Conservation (phyloP, 2,888 invertebrate species). For the Apeira syringaria region DNA sequence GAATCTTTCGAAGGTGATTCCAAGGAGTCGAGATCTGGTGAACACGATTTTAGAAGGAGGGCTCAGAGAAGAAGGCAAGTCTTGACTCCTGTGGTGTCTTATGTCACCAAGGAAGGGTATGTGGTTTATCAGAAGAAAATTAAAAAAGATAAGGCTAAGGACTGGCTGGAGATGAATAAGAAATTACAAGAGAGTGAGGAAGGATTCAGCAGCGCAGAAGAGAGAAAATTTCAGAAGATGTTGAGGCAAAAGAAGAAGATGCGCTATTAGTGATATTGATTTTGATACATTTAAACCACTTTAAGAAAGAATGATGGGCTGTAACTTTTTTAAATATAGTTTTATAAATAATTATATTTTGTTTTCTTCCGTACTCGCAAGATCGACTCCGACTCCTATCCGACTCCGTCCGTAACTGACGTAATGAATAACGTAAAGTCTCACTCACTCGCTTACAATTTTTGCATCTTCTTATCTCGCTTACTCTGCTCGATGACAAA, state of each 20-base stretch:
- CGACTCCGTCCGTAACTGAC: no score
- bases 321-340: no score
- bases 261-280: background rate
- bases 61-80: slow-evolving; percentile 43
- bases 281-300: no score
- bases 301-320: no score
- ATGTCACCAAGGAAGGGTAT: slow-evolving; percentile 66
- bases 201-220: slow-evolving; percentile 12
- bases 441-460: no score
- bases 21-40: slow-evolving; percentile 29
- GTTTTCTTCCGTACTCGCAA: no score
- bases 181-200: slow-evolving; percentile 17
- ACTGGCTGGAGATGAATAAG: slow-evolving; percentile 53
- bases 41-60: slow-evolving; percentile 25
- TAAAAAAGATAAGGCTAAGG: slow-evolving; percentile 60
- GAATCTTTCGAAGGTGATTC: slow-evolving; percentile 18
- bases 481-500: no score
- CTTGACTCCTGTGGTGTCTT: slow-evolving; percentile 69
- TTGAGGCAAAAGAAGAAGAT: slow-evolving; percentile 17
- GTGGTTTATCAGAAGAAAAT: slow-evolving; percentile 72
- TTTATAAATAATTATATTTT: no score
- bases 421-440: no score
- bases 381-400: no score
- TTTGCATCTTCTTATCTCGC: no score
- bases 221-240: slow-evolving; percentile 20